Percentiles rank a stretch among this genome's conserved stretches.
phyloP scores from a whole-genome alignment of 2,888 invertebrate species.

The Volucella zonaria region DNA sequence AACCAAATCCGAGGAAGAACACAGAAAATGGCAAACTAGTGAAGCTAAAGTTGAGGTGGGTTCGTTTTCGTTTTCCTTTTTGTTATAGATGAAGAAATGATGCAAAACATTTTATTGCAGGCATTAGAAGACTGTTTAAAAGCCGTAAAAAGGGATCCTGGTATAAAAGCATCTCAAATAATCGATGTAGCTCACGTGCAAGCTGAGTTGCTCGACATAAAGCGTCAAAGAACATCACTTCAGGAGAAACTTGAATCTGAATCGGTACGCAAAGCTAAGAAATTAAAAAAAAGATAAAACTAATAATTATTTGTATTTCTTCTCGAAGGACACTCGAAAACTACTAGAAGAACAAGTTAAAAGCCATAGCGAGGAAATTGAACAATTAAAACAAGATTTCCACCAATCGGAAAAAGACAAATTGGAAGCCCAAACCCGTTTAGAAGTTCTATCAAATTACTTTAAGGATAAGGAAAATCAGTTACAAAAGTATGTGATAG shows the following conservation, averaged over 20 bases:
- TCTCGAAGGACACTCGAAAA: slow-evolving; percentile 81
- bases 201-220: slow-evolving; percentile 85
- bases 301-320: background rate
- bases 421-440: slow-evolving; percentile 90
- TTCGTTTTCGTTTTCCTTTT: background rate
- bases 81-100: background rate
- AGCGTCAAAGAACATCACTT: slow-evolving; percentile 84
- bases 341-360: slow-evolving; percentile 82
- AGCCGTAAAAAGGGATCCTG: slow-evolving; percentile 82
- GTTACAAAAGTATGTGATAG: slow-evolving; percentile 88
- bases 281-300: no score
- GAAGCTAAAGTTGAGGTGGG: slow-evolving; percentile 80
- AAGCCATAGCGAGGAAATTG: slow-evolving; percentile 83
- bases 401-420: slow-evolving; percentile 88
- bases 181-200: slow-evolving; percentile 85
- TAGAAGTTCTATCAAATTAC: slow-evolving; percentile 93
- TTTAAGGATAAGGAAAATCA: slow-evolving; percentile 95
- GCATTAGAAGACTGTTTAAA: slow-evolving; percentile 83
- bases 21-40: slow-evolving; percentile 80
- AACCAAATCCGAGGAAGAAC: slow-evolving; percentile 78
- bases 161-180: slow-evolving; percentile 83
- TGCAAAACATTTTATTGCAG: slow-evolving; percentile 51
- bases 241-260: slow-evolving; percentile 83
- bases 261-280: slow-evolving; percentile 75
- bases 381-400: slow-evolving; percentile 84